Conservation (phyloP, 2,888 invertebrate genomes). For the Phyllotreta cruciferae region DNA sequence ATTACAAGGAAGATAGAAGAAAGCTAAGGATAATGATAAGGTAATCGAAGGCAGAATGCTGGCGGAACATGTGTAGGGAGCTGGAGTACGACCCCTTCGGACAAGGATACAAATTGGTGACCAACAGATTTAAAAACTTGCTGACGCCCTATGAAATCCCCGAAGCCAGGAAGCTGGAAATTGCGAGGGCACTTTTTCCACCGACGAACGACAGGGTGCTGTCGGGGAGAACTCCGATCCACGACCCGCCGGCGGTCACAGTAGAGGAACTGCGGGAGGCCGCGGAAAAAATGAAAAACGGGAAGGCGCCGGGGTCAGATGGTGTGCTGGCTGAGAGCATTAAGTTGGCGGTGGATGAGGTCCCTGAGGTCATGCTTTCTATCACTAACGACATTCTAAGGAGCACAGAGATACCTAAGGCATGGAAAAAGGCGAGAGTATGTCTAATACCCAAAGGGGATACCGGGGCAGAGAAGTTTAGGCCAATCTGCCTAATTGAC, state of each 20-base stretch:
- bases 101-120: constrained; percentile 11
- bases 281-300: background rate
- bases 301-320: constrained; percentile 7
- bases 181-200: constrained; percentile 22
- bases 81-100: constrained; percentile 3
- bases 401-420: background rate
- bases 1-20: background rate
- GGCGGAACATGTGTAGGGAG: background rate
- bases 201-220: background rate
- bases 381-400: background rate
- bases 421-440: constrained; percentile 6
- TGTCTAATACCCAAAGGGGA: constrained; percentile 4
- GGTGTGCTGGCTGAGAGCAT: constrained; percentile 5
- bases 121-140: background rate
- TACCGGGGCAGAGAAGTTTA: background rate
- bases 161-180: background rate
- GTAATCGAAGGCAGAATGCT: background rate
- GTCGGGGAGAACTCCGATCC: background rate
- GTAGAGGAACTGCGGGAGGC: background rate
- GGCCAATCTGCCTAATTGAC: constrained; percentile 11
- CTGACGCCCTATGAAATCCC: constrained; percentile 7
- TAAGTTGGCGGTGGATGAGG: constrained; percentile 5
- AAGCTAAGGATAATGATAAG: background rate
- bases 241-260: background rate
- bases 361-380: background rate